phyloP scores from a whole-genome alignment of 2,888 invertebrate species.

The Zeuzera pyrina region DNA sequence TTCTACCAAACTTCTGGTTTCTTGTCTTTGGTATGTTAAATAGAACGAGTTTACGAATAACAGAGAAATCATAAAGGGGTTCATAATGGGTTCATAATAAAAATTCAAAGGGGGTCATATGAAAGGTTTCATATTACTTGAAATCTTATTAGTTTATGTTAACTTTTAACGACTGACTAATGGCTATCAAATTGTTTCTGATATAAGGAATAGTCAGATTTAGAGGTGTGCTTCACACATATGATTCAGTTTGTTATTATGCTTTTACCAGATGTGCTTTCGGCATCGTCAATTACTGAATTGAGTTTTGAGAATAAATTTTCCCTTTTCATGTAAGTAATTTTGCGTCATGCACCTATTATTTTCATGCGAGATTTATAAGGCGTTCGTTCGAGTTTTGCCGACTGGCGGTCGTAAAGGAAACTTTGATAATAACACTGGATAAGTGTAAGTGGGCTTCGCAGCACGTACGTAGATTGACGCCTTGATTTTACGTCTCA shows the following conservation, averaged over 20 bases:
- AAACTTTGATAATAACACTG: slow-evolving; percentile 35
- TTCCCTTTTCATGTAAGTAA: slow-evolving; percentile 8
- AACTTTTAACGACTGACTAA: neutral
- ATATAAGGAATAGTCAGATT: too few relatives aligned
- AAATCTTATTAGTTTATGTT: neutral
- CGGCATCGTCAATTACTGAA: too few relatives aligned
- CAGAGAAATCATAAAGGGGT: too few relatives aligned
- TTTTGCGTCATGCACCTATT: slow-evolving; percentile 22
- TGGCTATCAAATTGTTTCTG: too few relatives aligned
- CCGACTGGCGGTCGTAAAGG: slow-evolving; percentile 15
- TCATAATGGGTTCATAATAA: neutral
- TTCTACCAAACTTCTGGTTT: too few relatives aligned
- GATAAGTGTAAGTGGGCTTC: slow-evolving; percentile 18
- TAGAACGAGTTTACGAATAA: too few relatives aligned
- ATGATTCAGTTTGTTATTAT: too few relatives aligned
- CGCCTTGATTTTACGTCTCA: slow-evolving; percentile 13
- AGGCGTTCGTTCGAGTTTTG: slow-evolving; percentile 26
- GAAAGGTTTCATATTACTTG: neutral
- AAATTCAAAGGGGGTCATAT: neutral
- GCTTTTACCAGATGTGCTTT: too few relatives aligned
- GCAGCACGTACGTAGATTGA: slow-evolving; percentile 20
- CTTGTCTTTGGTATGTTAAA: too few relatives aligned
- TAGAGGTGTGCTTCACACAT: too few relatives aligned
- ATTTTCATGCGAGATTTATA: slow-evolving; percentile 30
- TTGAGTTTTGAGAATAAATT: too few relatives aligned